Conservation (phyloP, 1,140 invertebrate species). For the Apocrypta bakeri region DNA sequence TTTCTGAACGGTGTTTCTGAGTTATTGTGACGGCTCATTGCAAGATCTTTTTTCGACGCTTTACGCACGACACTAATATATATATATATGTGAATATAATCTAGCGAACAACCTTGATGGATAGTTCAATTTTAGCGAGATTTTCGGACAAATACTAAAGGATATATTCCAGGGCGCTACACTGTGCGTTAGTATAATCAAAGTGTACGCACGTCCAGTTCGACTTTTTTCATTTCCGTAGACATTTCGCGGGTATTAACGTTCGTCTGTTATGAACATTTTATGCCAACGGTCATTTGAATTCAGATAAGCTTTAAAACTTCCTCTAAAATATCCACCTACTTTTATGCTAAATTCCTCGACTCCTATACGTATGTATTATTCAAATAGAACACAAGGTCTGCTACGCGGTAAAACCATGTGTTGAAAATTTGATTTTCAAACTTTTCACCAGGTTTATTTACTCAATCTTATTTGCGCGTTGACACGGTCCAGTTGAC, state of each 20-base stretch:
- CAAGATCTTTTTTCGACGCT: no score
- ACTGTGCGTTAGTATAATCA: no score
- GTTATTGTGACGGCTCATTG: background rate
- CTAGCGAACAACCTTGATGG: no score
- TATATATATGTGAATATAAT: no score
- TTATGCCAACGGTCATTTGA: background rate
- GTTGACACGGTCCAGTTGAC: no score
- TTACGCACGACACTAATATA: background rate
- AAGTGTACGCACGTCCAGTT: no score
- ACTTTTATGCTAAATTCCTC: constrained; percentile 17
- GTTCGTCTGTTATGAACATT: background rate
- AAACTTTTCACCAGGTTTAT: background rate
- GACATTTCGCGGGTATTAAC: no score
- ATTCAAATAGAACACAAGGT: constrained; percentile 8
- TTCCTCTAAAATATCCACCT: constrained; percentile 5
- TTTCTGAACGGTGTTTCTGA: background rate
- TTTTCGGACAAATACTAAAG: no score
- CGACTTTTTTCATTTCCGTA: no score
- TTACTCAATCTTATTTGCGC: background rate
- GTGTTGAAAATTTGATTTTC: constrained; percentile 36
- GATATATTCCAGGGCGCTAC: no score
- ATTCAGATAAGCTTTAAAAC: constrained; percentile 17
- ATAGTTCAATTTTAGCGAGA: no score
- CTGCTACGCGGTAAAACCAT: background rate
- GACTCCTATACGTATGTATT: constrained; percentile 7